These are phyloP conservation scores for Oreotrochilus melanogaster DNA, from an alignment of 2,113 vertebrate genomes.

Conservation along the genomic window DNA sequence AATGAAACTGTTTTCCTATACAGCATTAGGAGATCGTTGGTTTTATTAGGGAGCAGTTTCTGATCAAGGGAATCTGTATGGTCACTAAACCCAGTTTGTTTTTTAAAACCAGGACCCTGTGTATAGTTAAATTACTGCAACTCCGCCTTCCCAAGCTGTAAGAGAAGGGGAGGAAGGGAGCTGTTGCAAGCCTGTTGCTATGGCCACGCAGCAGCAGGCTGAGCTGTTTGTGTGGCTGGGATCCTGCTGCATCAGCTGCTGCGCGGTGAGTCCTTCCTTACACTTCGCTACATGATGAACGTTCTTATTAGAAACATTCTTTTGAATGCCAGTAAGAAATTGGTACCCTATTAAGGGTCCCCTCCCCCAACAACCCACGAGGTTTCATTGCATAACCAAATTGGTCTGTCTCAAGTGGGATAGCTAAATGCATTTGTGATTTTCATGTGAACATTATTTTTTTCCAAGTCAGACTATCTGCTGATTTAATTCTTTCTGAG, in stretches of 20 bases:
- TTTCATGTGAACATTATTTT: constrained; percentile 2
- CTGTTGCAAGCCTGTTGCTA: constrained; percentile 55
- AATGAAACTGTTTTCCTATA: background rate
- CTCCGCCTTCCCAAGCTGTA: background rate
- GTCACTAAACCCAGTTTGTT: background rate
- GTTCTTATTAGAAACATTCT: constrained; percentile 12
- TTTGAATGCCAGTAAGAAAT: background rate
- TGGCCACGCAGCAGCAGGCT: constrained; percentile 20
- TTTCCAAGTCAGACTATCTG: background rate
- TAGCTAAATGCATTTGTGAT: constrained; percentile 4
- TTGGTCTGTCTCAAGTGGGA: background rate
- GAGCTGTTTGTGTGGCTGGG: background rate
- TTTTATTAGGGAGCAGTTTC: background rate
- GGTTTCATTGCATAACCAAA: constrained; percentile 50
- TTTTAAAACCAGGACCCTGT: background rate
- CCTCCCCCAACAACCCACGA: background rate
- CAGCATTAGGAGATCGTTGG: background rate
- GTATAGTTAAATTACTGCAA: background rate
- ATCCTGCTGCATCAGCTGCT: constrained; percentile 35
- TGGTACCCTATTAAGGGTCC: background rate
- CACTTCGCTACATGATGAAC: background rate
- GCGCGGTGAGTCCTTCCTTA: constrained; percentile 47
- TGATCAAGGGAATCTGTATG: background rate
- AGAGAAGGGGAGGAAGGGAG: background rate
- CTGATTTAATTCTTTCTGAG: background rate